These are phyloP conservation scores for Limnephilus rhombicus DNA, from an alignment of 2,888 invertebrate genomes.

Conservation along the genomic window DNA sequence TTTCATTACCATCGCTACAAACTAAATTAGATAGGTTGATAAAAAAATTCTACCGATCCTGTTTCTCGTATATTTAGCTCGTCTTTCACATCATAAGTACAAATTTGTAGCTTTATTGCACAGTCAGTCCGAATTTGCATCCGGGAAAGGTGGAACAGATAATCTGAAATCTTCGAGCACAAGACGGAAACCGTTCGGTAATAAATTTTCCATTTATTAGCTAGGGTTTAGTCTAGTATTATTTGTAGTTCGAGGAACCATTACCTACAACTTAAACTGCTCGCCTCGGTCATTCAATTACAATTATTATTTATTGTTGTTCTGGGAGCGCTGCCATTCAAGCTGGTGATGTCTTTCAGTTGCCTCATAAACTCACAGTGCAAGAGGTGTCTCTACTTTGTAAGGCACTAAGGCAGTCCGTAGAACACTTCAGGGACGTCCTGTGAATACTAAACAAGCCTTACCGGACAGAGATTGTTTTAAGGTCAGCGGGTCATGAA, in stretches of 20 bases:
- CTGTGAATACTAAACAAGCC: conserved; percentile 18
- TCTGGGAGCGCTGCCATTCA: neutral
- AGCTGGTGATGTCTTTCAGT: neutral
- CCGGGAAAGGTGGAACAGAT: neutral
- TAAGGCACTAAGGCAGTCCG: neutral
- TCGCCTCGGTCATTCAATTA: neutral
- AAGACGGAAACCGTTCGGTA: neutral
- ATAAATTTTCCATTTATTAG: neutral
- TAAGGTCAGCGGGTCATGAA: conserved; percentile 30
- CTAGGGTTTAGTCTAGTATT: neutral
- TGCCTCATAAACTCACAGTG: neutral
- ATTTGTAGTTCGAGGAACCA: too few relatives aligned
- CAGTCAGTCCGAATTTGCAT: neutral
- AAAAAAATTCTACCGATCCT: neutral
- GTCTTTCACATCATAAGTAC: neutral
- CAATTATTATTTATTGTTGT: neutral
- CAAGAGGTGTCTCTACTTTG: neutral
- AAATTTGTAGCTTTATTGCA: too few relatives aligned
- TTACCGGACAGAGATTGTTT: conserved; percentile 34
- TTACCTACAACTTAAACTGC: neutral
- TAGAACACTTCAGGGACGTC: neutral
- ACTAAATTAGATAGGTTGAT: too few relatives aligned
- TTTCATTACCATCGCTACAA: too few relatives aligned
- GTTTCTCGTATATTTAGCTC: neutral
- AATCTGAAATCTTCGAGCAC: neutral